Evolutionary conservation across 2,797 vertebrate genomes (phyloP).

Genomic region (Sebastes diaconus): DNA sequence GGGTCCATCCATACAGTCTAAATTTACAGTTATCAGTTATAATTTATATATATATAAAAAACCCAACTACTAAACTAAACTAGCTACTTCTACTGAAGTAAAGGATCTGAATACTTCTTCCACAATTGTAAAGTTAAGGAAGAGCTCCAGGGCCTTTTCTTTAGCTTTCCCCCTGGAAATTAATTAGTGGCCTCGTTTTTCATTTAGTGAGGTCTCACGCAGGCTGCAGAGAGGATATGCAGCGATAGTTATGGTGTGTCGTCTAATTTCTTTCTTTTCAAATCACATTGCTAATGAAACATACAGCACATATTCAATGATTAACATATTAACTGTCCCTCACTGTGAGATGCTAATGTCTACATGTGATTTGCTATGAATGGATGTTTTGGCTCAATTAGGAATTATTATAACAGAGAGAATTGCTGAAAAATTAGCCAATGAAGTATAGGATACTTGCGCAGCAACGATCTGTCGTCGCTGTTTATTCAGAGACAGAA

Average conservation of each 20-base stretch:
- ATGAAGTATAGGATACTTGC: neutral
- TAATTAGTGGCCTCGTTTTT: constrained; percentile 11
- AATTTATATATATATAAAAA: too few species aligned
- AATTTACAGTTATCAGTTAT: too few species aligned
- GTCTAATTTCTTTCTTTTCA: neutral
- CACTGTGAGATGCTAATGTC: constrained; percentile 1
- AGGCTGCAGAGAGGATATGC: neutral
- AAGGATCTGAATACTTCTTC: neutral
- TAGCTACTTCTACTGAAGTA: neutral
- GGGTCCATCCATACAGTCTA: too few species aligned
- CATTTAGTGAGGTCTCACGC: neutral
- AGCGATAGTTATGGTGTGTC: neutral
- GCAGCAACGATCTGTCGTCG: neutral
- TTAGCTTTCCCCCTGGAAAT: constrained; percentile 5
- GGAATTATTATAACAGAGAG: neutral
- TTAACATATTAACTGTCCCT: constrained; percentile 1
- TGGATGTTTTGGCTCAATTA: constrained; percentile 6
- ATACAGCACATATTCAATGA: neutral
- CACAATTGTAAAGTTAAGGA: neutral
- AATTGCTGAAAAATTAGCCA: neutral
- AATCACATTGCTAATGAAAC: neutral
- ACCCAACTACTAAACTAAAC: too few species aligned
- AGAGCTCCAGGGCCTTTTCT: neutral
- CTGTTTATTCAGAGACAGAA: neutral
- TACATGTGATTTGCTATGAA: constrained; percentile 1